phyloP scores from a whole-genome alignment of 1,140 invertebrate species.

The Heliothis subflexa region DNA sequence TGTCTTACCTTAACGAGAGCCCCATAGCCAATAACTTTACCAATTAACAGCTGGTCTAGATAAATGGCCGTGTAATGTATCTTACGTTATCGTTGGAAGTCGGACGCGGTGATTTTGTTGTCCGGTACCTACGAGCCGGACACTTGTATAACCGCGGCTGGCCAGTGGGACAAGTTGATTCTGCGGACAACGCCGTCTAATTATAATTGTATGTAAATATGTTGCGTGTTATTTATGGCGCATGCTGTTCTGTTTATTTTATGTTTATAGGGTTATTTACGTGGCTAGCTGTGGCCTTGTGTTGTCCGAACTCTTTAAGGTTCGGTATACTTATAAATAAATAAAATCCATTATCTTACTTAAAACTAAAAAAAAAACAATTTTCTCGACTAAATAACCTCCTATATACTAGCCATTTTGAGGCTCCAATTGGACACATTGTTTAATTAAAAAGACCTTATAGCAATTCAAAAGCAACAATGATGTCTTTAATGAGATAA shows the following conservation, averaged over 20 bases:
- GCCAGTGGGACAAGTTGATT: slow-evolving; percentile 21
- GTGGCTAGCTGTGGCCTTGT: background rate
- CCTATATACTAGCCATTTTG: too few relatives aligned
- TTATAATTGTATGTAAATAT: slow-evolving; percentile 41
- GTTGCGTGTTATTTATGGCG: slow-evolving; percentile 19
- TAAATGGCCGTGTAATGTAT: slow-evolving; percentile 32
- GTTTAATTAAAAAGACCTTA: too few relatives aligned
- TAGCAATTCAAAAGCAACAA: too few relatives aligned
- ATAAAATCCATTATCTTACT: too few relatives aligned
- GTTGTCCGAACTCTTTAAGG: too few relatives aligned
- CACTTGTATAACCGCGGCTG: slow-evolving; percentile 20
- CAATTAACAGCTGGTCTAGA: slow-evolving; percentile 29
- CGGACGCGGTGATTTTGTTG: slow-evolving; percentile 33
- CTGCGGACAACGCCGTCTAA: slow-evolving; percentile 24
- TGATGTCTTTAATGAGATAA: too few relatives aligned
- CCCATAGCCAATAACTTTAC: slow-evolving; percentile 7
- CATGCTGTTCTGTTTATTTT: slow-evolving; percentile 3
- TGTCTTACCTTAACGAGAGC: background rate
- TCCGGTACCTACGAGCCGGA: slow-evolving; percentile 2
- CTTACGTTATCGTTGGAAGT: background rate
- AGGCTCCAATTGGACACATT: too few relatives aligned
- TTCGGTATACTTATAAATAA: too few relatives aligned
- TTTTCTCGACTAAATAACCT: too few relatives aligned
- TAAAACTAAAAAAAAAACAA: too few relatives aligned
- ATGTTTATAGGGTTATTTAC: background rate